These are phyloP conservation scores for Hyla sarda DNA, from an alignment of 2,113 vertebrate genomes.

Conservation along the genomic window DNA sequence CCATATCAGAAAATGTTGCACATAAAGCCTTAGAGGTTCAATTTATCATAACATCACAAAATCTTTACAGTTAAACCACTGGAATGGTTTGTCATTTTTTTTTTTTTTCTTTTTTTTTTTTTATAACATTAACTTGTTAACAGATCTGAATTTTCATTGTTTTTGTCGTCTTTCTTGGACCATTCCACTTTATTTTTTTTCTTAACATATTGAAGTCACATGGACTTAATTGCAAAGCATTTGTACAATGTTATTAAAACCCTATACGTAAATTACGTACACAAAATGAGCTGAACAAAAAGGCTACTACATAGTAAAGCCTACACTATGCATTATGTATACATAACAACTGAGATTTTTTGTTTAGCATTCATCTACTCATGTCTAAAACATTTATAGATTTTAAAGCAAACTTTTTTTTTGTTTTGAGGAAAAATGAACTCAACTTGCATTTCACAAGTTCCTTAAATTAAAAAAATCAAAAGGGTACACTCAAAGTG, in stretches of 20 bases:
- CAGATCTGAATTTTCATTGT: conserved; percentile 65
- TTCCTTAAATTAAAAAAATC: conserved; percentile 81
- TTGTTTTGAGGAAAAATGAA: conserved; percentile 76
- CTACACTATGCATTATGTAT: conserved; percentile 85
- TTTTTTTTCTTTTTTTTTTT: conserved; percentile 61
- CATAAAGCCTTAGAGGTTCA: conserved; percentile 45
- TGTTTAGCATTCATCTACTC: conserved; percentile 80
- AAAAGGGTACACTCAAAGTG: conserved; percentile 79
- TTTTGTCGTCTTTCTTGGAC: conserved; percentile 73
- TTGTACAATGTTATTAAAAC: conserved; percentile 95
- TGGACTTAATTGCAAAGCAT: conserved; percentile 90
- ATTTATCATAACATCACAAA: conserved; percentile 70
- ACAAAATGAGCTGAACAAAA: conserved; percentile 83
- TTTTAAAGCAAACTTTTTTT: conserved; percentile 83
- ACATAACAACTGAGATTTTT: conserved; percentile 79
- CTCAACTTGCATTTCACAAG: conserved; percentile 74
- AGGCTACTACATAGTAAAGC: conserved; percentile 90
- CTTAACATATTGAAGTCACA: conserved; percentile 90
- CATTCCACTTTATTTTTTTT: conserved; percentile 94
- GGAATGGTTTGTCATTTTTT: conserved; percentile 81
- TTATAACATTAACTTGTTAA: conserved; percentile 58
- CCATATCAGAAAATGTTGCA: conserved; percentile 68
- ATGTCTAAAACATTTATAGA: conserved; percentile 83
- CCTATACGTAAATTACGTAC: conserved; percentile 97
- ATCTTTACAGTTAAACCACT: conserved; percentile 80